A percentile compares a stretch with the other conserved stretches of the same genome.
phyloP scores from a whole-genome alignment of 1,140 invertebrate genomes.

The Pseudomyrmex flavicornis region DNA sequence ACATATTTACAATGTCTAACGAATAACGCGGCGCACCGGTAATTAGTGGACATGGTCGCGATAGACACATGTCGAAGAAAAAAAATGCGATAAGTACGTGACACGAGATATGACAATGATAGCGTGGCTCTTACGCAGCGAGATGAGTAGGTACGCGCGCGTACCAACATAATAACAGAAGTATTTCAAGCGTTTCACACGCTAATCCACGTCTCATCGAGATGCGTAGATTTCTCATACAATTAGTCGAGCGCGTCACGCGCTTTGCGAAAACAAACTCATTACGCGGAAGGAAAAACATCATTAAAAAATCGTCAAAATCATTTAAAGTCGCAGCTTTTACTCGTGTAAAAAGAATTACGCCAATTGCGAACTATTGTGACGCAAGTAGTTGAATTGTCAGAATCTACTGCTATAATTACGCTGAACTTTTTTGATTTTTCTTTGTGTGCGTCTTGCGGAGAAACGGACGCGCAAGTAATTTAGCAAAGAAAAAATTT shows the following conservation, averaged over 20 bases:
- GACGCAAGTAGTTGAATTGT: not conserved
- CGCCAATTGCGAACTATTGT: not conserved
- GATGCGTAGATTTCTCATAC: not conserved
- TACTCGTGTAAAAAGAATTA: not conserved
- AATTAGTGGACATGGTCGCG: slow-evolving; percentile 47
- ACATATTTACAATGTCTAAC: slow-evolving; percentile 47
- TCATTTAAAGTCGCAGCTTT: not conserved
- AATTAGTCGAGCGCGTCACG: not conserved
- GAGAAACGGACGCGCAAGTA: not conserved
- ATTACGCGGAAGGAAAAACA: not conserved
- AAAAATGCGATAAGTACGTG: not conserved
- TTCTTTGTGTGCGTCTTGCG: not conserved
- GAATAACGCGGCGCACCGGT: slow-evolving; percentile 28
- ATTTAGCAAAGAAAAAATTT: too few relatives aligned
- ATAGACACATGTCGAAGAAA: not conserved
- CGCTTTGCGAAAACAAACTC: not conserved
- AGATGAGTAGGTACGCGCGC: not conserved
- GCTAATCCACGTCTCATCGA: not conserved
- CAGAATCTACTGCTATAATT: not conserved
- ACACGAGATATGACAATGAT: not conserved
- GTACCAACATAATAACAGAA: not conserved
- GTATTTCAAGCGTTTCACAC: too few relatives aligned
- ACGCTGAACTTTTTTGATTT: not conserved
- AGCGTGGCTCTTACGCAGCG: not conserved
- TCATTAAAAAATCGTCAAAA: not conserved